Percentiles rank a stretch among this genome's conserved stretches.
These are phyloP conservation scores for Sebastes oblongus DNA, from an alignment of 2,797 vertebrate genomes.

Conservation along the genomic window DNA sequence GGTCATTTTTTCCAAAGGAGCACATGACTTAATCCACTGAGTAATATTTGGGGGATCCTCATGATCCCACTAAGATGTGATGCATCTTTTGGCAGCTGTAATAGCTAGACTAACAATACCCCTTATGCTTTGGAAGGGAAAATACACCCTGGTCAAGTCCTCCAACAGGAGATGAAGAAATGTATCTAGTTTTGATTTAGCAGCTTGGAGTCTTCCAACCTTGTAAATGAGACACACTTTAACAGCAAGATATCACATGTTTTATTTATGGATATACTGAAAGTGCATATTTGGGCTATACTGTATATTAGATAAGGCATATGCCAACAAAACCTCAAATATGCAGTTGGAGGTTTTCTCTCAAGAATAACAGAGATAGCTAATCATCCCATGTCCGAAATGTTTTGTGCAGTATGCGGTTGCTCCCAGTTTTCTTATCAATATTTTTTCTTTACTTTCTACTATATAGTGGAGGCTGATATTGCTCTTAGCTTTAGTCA, in stretches of 20 bases:
- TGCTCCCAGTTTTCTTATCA: not conserved
- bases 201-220: not conserved
- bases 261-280: not conserved
- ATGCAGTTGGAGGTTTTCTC: not conserved
- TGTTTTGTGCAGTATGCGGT: not conserved
- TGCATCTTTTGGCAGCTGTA: not conserved
- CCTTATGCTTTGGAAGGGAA: not conserved
- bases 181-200: not conserved
- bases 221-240: not conserved
- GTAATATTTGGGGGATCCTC: not conserved
- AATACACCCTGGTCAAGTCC: not conserved
- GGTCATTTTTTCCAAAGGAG: not conserved
- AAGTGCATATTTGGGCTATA: not conserved
- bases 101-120: not conserved
- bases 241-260: not conserved
- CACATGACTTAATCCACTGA: not conserved
- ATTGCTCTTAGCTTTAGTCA: too few species aligned
- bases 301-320: not conserved
- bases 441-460: not conserved
- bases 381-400: not conserved
- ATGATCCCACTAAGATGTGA: not conserved
- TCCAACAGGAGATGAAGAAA: not conserved
- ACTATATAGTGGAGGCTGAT: not conserved
- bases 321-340: conserved; percentile 3
- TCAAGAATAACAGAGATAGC: not conserved